These are phyloP conservation scores for Koerneria pararmatus DNA, from an alignment of 2,888 invertebrate species.

Conservation along the genomic window DNA sequence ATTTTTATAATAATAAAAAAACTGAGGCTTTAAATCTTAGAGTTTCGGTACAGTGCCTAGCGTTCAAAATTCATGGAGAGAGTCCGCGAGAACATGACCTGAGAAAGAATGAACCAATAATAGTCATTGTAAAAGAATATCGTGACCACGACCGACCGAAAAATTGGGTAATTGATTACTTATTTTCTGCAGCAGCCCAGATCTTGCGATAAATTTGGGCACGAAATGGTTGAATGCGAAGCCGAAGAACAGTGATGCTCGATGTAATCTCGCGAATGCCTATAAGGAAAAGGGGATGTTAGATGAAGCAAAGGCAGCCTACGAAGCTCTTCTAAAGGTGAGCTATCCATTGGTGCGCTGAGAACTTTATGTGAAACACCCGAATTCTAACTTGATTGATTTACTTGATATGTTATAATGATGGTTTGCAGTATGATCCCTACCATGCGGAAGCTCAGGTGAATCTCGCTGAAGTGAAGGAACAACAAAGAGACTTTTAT, in stretches of 20 bases:
- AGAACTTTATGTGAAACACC: too few species aligned
- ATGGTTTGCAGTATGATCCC: slow-evolving; percentile 73
- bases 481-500: slow-evolving; percentile 96
- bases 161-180: too few species aligned
- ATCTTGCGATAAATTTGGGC: slow-evolving; percentile 84
- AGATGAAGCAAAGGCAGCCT: slow-evolving; percentile 52
- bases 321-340: slow-evolving; percentile 50
- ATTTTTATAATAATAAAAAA: too few species aligned
- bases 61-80: too few species aligned
- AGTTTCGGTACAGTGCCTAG: too few species aligned
- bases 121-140: too few species aligned
- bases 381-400: neutral
- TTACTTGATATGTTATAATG: neutral
- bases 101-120: too few species aligned
- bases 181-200: neutral
- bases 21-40: too few species aligned
- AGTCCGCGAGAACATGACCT: too few species aligned
- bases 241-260: slow-evolving; percentile 97
- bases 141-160: too few species aligned
- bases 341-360: neutral
- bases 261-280: slow-evolving; percentile 96
- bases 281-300: slow-evolving; percentile 78
- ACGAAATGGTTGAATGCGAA: slow-evolving; percentile 92
- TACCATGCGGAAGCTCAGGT: slow-evolving; percentile 97
- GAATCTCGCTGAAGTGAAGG: slow-evolving; percentile 93